Evolutionary conservation across 2,888 invertebrate genomes (phyloP).

Genomic region (Lapara coniferarum): DNA sequence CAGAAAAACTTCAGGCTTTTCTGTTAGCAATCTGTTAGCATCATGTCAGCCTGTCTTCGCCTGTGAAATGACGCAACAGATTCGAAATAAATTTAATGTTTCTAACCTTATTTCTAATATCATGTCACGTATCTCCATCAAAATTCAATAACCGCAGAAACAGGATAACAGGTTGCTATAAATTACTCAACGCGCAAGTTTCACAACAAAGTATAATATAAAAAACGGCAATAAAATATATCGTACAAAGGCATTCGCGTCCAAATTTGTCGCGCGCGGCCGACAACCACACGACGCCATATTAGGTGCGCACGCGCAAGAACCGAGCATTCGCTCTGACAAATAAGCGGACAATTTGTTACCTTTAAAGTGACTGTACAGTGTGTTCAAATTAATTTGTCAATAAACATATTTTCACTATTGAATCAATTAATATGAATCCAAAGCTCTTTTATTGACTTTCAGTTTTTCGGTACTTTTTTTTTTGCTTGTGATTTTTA

Average conservation of each 20-base stretch:
- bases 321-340: constrained; percentile 73
- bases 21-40: too few relatives aligned
- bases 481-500: too few relatives aligned
- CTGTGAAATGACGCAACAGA: too few relatives aligned
- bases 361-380: constrained; percentile 35
- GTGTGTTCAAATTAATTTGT: constrained; percentile 4
- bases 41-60: too few relatives aligned
- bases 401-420: neutral
- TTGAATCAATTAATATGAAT: neutral
- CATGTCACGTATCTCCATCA: neutral
- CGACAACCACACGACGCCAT: constrained; percentile 64
- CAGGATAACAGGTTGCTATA: constrained; percentile 1
- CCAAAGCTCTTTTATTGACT: neutral
- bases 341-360: constrained; percentile 80
- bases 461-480: too few relatives aligned
- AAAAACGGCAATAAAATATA: constrained; percentile 44
- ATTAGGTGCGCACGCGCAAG: constrained; percentile 69
- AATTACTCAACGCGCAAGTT: constrained; percentile 36
- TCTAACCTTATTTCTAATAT: too few relatives aligned
- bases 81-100: too few relatives aligned
- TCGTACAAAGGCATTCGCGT: constrained; percentile 55
- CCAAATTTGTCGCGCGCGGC: constrained; percentile 50
- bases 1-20: too few relatives aligned
- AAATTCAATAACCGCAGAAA: neutral
- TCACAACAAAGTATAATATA: constrained; percentile 59